Evolutionary conservation across 2,113 vertebrate genomes (phyloP), one percentile per base, ranked within the genome.

Genomic region (Solea senegalensis): DNA sequence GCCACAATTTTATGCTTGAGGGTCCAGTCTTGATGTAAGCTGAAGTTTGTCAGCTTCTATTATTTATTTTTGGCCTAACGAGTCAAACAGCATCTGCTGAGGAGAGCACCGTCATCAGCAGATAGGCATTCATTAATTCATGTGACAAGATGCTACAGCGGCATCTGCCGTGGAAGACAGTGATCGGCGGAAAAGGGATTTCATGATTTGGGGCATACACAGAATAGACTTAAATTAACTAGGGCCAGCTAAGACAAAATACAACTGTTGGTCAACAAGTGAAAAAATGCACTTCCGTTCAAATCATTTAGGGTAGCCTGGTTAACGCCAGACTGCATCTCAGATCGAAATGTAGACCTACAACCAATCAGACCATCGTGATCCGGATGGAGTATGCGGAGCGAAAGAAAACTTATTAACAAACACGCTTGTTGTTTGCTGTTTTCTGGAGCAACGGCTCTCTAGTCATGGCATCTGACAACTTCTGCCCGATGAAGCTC

Each of bases 31-130:
- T 87, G 85, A 89, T 72, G 68, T 58, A 81, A 79, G 85, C 72
- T 83, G 80, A 75, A 78, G 69, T 90, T 91, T 90, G 86, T 90
- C 86, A 87, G 68, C 82, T 82, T 88, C 63, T 83, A 81, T 89
- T 90, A 81, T 87, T 88, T 81, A 86, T 89, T 87, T 34, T 83
- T 63, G 80, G 77, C 78, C 82, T 78, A 86, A 85, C 85, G 74
- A 88, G 85, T 89, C 81, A 82, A 88, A 81, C 64, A 77, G 76
- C 86, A 84, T 87, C 81, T 85, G 88, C 68, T 60, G 77, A 82
- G 70, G 68, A 58, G 76, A 82, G 66, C 81, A 81, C 83, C 75
- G 66, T 72, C 81, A 80, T 39, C 78, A 82, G 12, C 45, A 78
- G 82, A 85, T 73, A 84, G 78, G 62, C 69, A 62, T 81, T 88